Percentiles rank a stretch among this genome's conserved stretches.
Evolutionary conservation across 2,113 vertebrate genomes (phyloP).

Genomic region (Oreochromis niloticus): DNA sequence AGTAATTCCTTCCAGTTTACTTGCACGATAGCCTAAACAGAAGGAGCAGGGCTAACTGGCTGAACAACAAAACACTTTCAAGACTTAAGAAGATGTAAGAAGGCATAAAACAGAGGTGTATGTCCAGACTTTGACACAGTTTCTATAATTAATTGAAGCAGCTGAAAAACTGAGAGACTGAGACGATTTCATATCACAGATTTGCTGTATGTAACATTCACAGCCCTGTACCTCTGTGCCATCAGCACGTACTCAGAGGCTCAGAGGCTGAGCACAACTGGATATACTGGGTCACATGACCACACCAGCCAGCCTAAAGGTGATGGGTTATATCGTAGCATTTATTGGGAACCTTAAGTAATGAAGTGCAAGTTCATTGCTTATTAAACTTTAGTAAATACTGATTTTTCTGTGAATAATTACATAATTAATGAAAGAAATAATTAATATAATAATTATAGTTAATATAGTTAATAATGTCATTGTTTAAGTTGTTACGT

Average conservation of each 20-base stretch:
- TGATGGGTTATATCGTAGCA: not conserved
- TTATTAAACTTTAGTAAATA: too few relatives aligned
- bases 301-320: not conserved
- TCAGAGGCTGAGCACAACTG: not conserved
- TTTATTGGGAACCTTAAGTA: too few relatives aligned
- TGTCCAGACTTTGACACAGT: too few relatives aligned
- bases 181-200: not conserved
- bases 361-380: too few relatives aligned
- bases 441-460: not conserved
- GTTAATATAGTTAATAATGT: not conserved
- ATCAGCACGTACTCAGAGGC: not conserved
- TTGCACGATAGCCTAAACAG: too few relatives aligned
- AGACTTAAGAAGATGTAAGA: too few relatives aligned
- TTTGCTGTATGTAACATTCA: not conserved
- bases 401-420: not conserved
- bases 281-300: slow-evolving; percentile 16
- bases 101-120: too few relatives aligned
- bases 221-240: not conserved
- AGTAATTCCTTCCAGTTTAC: too few relatives aligned
- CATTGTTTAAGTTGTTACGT: not conserved
- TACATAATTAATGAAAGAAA: not conserved
- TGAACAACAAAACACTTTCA: too few relatives aligned
- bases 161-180: not conserved
- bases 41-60: too few relatives aligned
- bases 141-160: not conserved